Evolutionary conservation across 2,888 invertebrate genomes (phyloP), one percentile per base, ranked within the genome.

Genomic region (Lasioglossum leucozonium): DNA sequence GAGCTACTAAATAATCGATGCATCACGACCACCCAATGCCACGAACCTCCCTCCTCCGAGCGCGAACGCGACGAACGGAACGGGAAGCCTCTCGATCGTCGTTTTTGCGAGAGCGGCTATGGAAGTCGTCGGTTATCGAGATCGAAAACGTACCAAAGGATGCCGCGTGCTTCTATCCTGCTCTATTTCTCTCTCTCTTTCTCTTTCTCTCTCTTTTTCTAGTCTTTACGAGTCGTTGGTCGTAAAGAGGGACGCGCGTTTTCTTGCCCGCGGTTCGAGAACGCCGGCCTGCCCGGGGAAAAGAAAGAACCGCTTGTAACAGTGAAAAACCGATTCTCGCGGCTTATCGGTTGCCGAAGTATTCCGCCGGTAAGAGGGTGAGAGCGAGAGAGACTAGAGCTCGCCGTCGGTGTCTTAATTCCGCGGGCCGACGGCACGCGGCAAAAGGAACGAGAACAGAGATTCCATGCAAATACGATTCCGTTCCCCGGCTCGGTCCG

Each of bases 371-470:
- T n/a, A n/a, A 44, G 76, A 47, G 58, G 47, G n/a, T 40, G 65
- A 8, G 76, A 34, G 58, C 26, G 37, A 18, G 67, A 11, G 67
- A 4, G 51, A 62, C 72, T 13, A 55, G 77, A 67, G 79, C 89
- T 89, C 89, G 89, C 91, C 85, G 91, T 89, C 91, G 90, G 89
- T 91, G 92, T 93, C 93, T 93, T 91, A 91, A 93, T 93, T 93
- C 91, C 89, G 88, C 62, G 74, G 69, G 42, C 44, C 72, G 69
- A 78, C 47, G 87, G 82, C 78, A 79, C 81, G 81, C 81, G 73
- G 81, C 74, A 11, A 67, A 71, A 55, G 34, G 79, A 51, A 71
- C 40, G n/a, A 11, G 77, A 71, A 72, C 87, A 69, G 73, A 78
- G 87, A 92, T 91, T 90, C 91, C 91, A 92, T 91, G 92, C 92